These are phyloP conservation scores for Tetragonisca angustula DNA, from an alignment of 2,888 invertebrate genomes.

Conservation along the genomic window DNA sequence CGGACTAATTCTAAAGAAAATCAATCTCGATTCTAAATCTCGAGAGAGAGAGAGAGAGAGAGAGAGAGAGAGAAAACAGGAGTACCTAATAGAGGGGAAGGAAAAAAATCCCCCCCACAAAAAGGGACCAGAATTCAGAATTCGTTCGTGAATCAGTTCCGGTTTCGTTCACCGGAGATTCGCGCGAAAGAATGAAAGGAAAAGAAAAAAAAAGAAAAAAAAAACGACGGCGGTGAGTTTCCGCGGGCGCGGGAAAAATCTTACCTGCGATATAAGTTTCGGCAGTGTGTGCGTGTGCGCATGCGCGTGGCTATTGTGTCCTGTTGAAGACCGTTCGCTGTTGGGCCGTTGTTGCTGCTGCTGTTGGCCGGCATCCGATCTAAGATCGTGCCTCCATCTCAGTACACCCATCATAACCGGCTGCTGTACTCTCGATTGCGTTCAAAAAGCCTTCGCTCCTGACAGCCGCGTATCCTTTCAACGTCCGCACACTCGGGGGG, in stretches of 20 bases:
- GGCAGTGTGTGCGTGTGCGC: conserved; percentile 79
- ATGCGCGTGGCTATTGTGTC: conserved; percentile 70
- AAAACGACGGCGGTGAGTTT: not conserved
- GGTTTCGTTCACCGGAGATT: not conserved
- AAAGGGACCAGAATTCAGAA: too few species aligned
- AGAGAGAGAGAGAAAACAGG: not conserved
- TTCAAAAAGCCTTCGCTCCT: conserved; percentile 1
- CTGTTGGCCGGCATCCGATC: conserved; percentile 82
- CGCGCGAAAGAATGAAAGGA: too few species aligned
- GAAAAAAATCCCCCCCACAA: not conserved
- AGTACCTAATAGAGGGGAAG: too few species aligned
- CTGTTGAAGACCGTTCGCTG: conserved; percentile 68
- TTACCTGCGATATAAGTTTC: conserved; percentile 82
- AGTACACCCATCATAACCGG: conserved; percentile 83
- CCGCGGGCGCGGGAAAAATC: conserved; percentile 53
- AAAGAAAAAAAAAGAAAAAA: not conserved
- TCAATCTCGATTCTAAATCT: not conserved
- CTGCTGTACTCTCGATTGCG: conserved; percentile 17
- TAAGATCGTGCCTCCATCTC: conserved; percentile 83
- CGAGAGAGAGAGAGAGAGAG: not conserved
- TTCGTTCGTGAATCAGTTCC: not conserved
- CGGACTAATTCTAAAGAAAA: not conserved
- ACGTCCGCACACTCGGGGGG: conserved; percentile 13
- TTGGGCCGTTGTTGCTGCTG: conserved; percentile 69
- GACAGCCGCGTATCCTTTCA: conserved; percentile 32